These are phyloP conservation scores for Drosophila percnosoma DNA, from an alignment of 2,888 invertebrate species.

Conservation along the genomic window DNA sequence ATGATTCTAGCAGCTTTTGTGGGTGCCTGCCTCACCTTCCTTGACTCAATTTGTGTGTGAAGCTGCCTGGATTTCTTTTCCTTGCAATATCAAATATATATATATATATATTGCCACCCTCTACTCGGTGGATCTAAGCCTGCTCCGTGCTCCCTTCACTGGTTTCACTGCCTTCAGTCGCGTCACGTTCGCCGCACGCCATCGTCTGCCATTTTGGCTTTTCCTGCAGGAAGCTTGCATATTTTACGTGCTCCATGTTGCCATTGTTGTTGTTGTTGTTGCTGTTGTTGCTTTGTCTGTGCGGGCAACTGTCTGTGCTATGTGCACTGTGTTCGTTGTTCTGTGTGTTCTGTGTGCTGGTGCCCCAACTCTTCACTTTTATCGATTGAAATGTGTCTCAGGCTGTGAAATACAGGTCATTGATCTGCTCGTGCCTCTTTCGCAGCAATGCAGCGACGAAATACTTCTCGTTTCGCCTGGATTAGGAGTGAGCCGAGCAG, in stretches of 20 bases:
- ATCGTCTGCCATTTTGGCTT: constrained; percentile 69
- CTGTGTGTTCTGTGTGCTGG: constrained; percentile 54
- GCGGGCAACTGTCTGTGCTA: constrained; percentile 39
- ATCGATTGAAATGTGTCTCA: constrained; percentile 85
- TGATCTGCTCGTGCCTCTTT: constrained; percentile 80
- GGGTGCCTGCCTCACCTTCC: constrained; percentile 18
- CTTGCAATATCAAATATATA: constrained; percentile 16
- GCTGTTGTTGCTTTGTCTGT: constrained; percentile 37
- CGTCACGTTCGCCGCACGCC: constrained; percentile 56
- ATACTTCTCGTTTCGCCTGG: constrained; percentile 36
- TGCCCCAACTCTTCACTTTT: constrained; percentile 81
- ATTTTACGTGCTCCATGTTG: constrained; percentile 63
- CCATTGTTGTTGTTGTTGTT: constrained; percentile 13
- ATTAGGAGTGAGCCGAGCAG: constrained; percentile 15
- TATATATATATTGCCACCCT: constrained; percentile 25
- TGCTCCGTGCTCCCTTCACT: constrained; percentile 20
- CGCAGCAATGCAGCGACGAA: constrained; percentile 54
- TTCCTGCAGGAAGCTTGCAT: constrained; percentile 78
- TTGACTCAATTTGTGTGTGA: constrained; percentile 10
- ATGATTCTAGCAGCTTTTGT: constrained; percentile 9
- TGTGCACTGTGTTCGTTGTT: constrained; percentile 23
- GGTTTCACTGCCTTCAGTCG: constrained; percentile 52
- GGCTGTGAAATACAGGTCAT: constrained; percentile 84
- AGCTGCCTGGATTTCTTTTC: constrained; percentile 2
- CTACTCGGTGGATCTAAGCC: constrained; percentile 20